Conservation (phyloP, 2,113 vertebrate genomes). For the Tylochromis polylepis region DNA sequence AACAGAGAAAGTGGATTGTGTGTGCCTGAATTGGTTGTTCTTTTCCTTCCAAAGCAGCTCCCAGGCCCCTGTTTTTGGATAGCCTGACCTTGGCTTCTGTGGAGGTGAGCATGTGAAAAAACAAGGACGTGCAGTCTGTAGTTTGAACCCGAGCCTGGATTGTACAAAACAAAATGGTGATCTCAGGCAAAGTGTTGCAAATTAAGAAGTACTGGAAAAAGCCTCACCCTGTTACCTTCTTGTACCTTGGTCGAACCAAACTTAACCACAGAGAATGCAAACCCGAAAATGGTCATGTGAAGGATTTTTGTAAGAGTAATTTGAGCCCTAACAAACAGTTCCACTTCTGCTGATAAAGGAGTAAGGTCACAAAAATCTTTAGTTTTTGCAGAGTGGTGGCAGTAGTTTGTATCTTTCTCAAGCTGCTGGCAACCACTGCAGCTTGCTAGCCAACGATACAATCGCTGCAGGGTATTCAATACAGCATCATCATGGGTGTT, state of each 20-base stretch:
- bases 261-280: not conserved
- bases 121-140: not conserved
- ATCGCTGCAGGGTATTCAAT: not conserved
- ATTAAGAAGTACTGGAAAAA: not conserved
- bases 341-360: too few species aligned
- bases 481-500: not conserved
- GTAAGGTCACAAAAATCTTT: not conserved
- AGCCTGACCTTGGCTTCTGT: not conserved
- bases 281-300: not conserved
- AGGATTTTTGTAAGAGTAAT: not conserved
- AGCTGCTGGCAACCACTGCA: not conserved
- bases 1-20: not conserved
- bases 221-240: rapidly evolving
- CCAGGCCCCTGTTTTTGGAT: not conserved
- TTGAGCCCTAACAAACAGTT: too few species aligned
- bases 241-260: not conserved
- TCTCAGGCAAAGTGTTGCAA: not conserved
- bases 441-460: not conserved
- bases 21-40: not conserved
- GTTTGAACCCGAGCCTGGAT: not conserved
- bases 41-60: not conserved
- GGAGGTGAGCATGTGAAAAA: not conserved
- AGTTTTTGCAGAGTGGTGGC: not conserved
- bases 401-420: not conserved
- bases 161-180: not conserved